These are phyloP conservation scores for Montipora cactus DNA, from an alignment of 64 coral and sea anemone genomes.

Conservation along the genomic window DNA sequence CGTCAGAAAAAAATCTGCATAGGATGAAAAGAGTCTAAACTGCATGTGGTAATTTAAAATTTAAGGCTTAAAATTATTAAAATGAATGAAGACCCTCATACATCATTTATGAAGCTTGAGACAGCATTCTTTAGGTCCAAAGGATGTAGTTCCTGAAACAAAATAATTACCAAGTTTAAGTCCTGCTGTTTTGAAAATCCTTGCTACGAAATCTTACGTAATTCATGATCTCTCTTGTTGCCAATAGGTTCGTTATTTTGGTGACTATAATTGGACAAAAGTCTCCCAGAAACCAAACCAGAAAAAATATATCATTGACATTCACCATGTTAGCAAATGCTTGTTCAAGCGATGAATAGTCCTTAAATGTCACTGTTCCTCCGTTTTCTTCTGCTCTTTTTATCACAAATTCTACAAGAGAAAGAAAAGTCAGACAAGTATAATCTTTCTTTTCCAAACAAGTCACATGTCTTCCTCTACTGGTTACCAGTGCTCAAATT, in stretches of 20 bases:
- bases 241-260: too few species aligned
- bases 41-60: background rate
- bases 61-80: too few species aligned
- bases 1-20: background rate
- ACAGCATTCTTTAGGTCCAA: constrained; percentile 92
- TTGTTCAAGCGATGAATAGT: constrained; percentile 79
- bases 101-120: constrained; percentile 83
- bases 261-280: too few species aligned
- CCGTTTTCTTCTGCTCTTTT: constrained; percentile 94
- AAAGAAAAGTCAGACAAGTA: background rate
- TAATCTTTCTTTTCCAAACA: background rate
- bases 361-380: constrained; percentile 78
- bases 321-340: constrained; percentile 88
- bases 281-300: too few species aligned
- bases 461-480: background rate
- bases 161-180: too few species aligned
- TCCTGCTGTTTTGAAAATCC: too few species aligned
- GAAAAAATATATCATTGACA: background rate
- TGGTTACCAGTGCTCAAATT: background rate
- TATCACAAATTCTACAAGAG: constrained; percentile 81
- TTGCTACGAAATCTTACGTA: too few species aligned
- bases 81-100: constrained; percentile 7
- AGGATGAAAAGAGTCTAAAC: background rate
- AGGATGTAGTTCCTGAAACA: constrained; percentile 87
- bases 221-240: too few species aligned